Percentiles rank a stretch among this genome's conserved stretches.
phyloP scores from a whole-genome alignment of 2,888 invertebrate genomes.

The Lasius fuliginosus region DNA sequence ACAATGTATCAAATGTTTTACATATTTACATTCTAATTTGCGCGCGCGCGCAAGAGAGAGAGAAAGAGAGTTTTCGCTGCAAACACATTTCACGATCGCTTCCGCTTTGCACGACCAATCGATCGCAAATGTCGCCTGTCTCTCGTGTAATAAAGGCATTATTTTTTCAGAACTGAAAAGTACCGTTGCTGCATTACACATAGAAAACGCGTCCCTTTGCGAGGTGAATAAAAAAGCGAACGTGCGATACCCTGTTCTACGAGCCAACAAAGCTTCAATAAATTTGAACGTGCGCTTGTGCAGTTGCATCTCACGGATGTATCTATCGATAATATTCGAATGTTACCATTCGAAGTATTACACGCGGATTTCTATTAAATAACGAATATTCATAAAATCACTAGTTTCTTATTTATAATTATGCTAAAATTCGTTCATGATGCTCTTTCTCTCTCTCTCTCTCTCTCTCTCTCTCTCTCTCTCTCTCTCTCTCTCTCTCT shows the following conservation, averaged over 20 bases:
- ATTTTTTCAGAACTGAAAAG: constrained; percentile 52
- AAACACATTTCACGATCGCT: background rate
- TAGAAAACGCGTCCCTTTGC: constrained; percentile 35
- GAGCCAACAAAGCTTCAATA: constrained; percentile 45
- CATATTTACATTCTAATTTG: background rate
- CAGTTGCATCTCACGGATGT: background rate
- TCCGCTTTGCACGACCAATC: constrained; percentile 10
- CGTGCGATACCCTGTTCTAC: constrained; percentile 14
- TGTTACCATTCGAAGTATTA: background rate
- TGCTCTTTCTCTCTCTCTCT: no score
- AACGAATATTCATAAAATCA: background rate
- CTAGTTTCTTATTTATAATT: constrained; percentile 15
- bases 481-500: no score
- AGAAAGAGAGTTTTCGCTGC: background rate
- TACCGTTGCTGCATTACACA: constrained; percentile 21
- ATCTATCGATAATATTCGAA: constrained; percentile 24
- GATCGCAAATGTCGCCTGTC: constrained; percentile 20
- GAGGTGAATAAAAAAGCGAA: constrained; percentile 46
- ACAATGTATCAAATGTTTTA: background rate
- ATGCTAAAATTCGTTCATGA: no score
- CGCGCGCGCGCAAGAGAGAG: background rate
- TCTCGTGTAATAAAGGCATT: constrained; percentile 44
- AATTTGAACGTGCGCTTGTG: constrained; percentile 30
- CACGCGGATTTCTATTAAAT: background rate
- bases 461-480: no score